Base-by-base conservation (phyloP, 2,797 vertebrate genomes). In the Cynodonichthys magdalenae region DNA sequence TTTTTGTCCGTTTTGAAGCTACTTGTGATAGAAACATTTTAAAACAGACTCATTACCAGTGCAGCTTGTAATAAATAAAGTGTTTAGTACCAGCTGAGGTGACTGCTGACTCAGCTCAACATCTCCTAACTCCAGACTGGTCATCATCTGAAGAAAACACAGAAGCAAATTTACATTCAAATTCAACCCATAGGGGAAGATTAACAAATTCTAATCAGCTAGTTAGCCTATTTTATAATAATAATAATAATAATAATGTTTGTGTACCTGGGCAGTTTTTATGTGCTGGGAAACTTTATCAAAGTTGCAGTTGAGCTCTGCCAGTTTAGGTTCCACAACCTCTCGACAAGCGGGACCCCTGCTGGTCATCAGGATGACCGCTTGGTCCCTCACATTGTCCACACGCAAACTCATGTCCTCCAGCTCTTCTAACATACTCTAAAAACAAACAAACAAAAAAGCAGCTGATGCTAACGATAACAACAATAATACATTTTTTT, bases 201-300 rank as follows among this genome's bases (percentile, higher is more conserved):
- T 10, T 39, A 39, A 39, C 31, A 31, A 6, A 31, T 9, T 7
- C 31, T 9, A 31, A 31, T 31, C 6, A 12, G 11, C 11, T 0
- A 9, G 1, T 14, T 10, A 17, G 24, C 2, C 2, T 20, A 24
- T 39, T n/a, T n/a, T n/a, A n/a, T n/a, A n/a, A n/a, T n/a, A n/a
- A n/a, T n/a, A n/a, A n/a, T n/a, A n/a, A n/a, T n/a, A n/a, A n/a
- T 36, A 4, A 4, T 15, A 0, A 19, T 6, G 9, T 18, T 66
- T 54, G 29, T 45, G 4, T 48, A 48, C 71, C 91, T 96, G 93
- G 57, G 95, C 93, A 2, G 94, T 92, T 87, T 83, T 95, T 83
- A 99, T 96, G 85, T 98, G 96, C 45, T 97, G 95, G 56, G 96
- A 96, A 41, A 99, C 96, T 84, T 98, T 99, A 78, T 97, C 95